phyloP scores from a whole-genome alignment of 2,797 vertebrate genomes.

The Onychomys torridus region DNA sequence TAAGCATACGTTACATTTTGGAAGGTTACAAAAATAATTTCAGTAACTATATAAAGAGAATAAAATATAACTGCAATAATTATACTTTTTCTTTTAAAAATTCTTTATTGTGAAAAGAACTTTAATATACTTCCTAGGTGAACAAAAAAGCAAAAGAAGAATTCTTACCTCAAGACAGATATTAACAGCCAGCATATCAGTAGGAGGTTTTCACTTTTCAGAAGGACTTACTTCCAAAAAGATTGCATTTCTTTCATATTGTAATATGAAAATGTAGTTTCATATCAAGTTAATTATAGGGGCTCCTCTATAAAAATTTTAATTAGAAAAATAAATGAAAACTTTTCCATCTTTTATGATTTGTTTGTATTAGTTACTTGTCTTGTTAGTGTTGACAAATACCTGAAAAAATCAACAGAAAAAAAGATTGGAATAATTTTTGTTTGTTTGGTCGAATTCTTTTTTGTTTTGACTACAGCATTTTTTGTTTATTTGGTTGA shows the following conservation, averaged over 20 bases:
- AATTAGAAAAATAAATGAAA: slow-evolving; percentile 52
- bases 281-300: not conserved
- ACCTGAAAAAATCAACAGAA: not conserved
- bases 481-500: not conserved
- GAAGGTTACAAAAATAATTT: not conserved
- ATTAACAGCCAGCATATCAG: not conserved
- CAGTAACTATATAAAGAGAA: not conserved
- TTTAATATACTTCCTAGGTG: slow-evolving; percentile 10
- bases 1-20: not conserved
- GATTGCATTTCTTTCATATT: not conserved
- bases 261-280: not conserved
- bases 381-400: not conserved
- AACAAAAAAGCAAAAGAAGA: not conserved
- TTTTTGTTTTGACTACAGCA: not conserved
- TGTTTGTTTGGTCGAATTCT: not conserved
- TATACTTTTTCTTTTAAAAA: not conserved
- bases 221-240: not conserved
- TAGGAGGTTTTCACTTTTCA: not conserved
- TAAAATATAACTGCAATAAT: not conserved
- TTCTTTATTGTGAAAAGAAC: not conserved
- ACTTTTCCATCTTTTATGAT: not conserved
- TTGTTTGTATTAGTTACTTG: not conserved
- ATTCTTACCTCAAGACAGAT: not conserved
- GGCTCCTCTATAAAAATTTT: not conserved
- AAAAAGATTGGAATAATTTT: not conserved